phyloP scores from a whole-genome alignment of 2,888 invertebrate genomes.

The Temnothorax ravouxi region DNA sequence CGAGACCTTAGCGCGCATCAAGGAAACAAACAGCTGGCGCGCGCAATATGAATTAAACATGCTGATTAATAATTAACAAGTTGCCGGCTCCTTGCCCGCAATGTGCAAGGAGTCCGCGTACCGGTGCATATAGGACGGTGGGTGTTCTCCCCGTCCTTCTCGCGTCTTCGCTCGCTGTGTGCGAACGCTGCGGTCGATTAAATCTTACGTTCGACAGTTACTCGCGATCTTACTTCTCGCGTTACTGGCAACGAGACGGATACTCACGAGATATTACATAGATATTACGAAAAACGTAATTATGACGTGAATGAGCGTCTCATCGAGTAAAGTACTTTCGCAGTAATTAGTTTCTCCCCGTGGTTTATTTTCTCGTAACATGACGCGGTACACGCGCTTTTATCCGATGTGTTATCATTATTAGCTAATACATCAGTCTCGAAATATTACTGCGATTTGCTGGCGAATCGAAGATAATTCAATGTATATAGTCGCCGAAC shows the following conservation, averaged over 20 bases:
- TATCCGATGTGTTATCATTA: neutral
- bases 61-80: slow-evolving; percentile 86
- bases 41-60: slow-evolving; percentile 86
- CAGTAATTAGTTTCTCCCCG: neutral
- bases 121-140: slow-evolving; percentile 66
- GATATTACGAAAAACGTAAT: neutral
- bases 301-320: neutral
- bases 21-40: slow-evolving; percentile 85
- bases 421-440: neutral
- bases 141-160: slow-evolving; percentile 57
- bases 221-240: slow-evolving; percentile 29
- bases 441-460: neutral
- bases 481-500: slow-evolving; percentile 5
- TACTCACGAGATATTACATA: slow-evolving; percentile 58
- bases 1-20: slow-evolving; percentile 84
- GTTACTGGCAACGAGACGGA: slow-evolving; percentile 56
- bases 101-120: slow-evolving; percentile 64
- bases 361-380: neutral
- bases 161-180: slow-evolving; percentile 39
- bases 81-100: slow-evolving; percentile 79
- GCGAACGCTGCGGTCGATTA: slow-evolving; percentile 64
- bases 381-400: neutral
- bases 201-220: slow-evolving; percentile 65
- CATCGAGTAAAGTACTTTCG: neutral
- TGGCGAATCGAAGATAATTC: neutral